These are phyloP conservation scores for Griposia aprilina DNA, from an alignment of 2,888 invertebrate genomes.

Conservation along the genomic window DNA sequence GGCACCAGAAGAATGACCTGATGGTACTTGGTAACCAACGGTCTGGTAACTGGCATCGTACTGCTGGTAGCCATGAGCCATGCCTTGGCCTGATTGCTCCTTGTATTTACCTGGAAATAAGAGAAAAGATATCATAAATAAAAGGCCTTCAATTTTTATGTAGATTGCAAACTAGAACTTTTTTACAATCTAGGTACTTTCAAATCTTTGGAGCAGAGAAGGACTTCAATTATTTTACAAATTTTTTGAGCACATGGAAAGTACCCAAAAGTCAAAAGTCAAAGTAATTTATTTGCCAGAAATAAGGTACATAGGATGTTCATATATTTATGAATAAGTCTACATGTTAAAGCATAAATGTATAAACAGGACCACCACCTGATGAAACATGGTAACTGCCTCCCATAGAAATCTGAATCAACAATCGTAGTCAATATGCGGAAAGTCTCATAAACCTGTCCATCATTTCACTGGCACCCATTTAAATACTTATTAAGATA, in stretches of 20 bases:
- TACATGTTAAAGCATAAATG: no score
- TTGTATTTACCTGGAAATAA: constrained; percentile 53
- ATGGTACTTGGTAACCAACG: constrained; percentile 30
- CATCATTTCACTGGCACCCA: no score
- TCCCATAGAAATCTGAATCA: not conserved
- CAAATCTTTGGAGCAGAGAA: not conserved
- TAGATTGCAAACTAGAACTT: not conserved
- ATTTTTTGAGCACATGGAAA: no score
- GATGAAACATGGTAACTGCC: not conserved
- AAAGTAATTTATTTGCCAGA: no score
- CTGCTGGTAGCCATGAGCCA: constrained; percentile 40
- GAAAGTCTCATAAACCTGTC: not conserved
- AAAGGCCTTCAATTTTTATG: not conserved
- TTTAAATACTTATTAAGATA: not conserved
- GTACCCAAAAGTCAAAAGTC: not conserved
- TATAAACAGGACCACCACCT: not conserved
- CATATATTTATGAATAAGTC: no score
- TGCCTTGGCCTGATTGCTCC: constrained; percentile 36
- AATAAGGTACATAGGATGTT: no score
- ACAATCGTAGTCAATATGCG: not conserved
- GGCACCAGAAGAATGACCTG: constrained; percentile 22
- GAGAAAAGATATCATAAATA: not conserved
- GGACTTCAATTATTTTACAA: no score
- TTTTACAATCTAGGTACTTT: not conserved
- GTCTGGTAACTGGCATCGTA: constrained; percentile 41